Conservation (phyloP, 92 coral and sea anemone species). For the Phenganax marumi region DNA sequence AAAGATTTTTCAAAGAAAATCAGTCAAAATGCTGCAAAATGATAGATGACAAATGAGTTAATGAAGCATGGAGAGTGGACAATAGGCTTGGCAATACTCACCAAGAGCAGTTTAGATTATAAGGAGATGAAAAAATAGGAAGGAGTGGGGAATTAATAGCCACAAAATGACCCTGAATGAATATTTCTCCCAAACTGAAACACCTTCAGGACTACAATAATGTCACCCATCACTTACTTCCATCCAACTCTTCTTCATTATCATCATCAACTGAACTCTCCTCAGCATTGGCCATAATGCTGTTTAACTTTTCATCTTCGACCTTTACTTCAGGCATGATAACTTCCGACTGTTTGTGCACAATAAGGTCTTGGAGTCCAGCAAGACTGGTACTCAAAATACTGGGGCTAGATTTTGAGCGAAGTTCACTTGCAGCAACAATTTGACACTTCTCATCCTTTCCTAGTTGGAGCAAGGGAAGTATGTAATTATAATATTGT, state of each 20-base stretch:
- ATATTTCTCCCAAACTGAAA: neutral
- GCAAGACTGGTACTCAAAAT: slow-evolving; percentile 55
- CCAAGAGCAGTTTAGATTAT: no score
- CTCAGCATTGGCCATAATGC: neutral
- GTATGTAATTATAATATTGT: neutral
- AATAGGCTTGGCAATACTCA: no score
- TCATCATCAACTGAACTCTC: neutral
- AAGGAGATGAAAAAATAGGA: no score
- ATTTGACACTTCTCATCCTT: slow-evolving; percentile 52
- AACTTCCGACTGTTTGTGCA: slow-evolving; percentile 21
- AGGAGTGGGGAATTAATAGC: no score
- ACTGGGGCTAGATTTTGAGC: slow-evolving; percentile 41
- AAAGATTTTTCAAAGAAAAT: no score
- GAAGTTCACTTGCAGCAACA: slow-evolving; percentile 57
- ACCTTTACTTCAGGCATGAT: neutral
- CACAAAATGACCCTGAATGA: no score
- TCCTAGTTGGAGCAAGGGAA: neutral
- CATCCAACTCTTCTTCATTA: neutral
- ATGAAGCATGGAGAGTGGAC: no score
- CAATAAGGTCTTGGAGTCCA: slow-evolving; percentile 68
- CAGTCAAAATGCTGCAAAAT: no score
- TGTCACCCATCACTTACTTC: slow-evolving; percentile 30
- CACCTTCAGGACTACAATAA: neutral
- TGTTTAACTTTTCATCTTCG: neutral
- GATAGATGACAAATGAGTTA: no score